Conservation (phyloP, 2,113 vertebrate species). For the Nannospalax galili region DNA sequence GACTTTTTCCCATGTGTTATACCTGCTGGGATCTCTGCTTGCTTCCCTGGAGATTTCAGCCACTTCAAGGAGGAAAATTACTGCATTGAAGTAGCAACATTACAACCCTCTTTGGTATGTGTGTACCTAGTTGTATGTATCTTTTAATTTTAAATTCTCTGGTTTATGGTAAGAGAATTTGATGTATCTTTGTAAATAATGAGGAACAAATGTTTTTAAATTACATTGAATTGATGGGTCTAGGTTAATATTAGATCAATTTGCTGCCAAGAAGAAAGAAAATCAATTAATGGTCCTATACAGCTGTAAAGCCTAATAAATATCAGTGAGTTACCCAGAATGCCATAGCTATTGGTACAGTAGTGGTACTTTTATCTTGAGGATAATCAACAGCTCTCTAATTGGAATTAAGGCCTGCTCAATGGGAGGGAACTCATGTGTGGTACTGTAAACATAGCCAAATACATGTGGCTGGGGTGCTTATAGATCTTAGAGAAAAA, state of each 20-base stretch:
- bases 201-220: slow-evolving; percentile 9
- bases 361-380: no score
- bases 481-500: no score
- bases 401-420: no score
- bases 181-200: background rate
- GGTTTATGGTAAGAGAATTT: background rate
- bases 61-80: background rate
- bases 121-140: background rate
- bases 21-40: background rate
- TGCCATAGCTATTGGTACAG: no score
- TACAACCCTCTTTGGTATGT: background rate
- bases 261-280: background rate
- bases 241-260: background rate
- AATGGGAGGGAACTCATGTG: no score
- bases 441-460: no score
- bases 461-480: no score
- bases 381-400: no score
- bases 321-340: no score
- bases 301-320: no score
- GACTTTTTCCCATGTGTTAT: background rate
- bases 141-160: slow-evolving; percentile 20
- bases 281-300: no score
- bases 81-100: background rate
- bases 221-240: background rate
- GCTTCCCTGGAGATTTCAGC: background rate